Evolutionary conservation across 2,113 vertebrate genomes (phyloP).

Genomic region (Hippocampus barbouri): DNA sequence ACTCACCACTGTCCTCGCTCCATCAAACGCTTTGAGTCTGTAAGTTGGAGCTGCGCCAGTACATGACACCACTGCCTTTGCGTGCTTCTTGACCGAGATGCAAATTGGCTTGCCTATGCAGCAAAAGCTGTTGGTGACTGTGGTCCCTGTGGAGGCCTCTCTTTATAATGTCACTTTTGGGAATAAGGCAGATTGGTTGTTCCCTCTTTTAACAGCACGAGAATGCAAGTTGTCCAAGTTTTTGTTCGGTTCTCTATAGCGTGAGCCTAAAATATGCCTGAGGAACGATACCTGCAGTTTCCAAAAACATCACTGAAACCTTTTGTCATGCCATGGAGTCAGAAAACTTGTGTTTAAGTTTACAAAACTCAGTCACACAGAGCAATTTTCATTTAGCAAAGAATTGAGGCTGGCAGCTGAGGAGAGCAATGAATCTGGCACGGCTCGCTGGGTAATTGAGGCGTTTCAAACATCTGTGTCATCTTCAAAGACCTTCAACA

Average conservation of each 20-base stretch:
- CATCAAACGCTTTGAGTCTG: conserved; percentile 26
- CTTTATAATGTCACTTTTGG: not conserved
- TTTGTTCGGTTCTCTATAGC: conserved; percentile 13
- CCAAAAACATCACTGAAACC: not conserved
- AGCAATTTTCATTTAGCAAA: conserved; percentile 25
- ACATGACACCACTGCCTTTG: conserved; percentile 19
- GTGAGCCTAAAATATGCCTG: not conserved
- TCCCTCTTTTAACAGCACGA: not conserved
- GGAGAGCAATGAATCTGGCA: conserved; percentile 26
- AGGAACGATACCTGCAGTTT: conserved; percentile 1
- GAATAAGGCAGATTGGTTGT: conserved; percentile 28
- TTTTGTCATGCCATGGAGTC: conserved; percentile 11
- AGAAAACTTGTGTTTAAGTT: conserved; percentile 21
- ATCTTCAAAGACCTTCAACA: conserved; percentile 28
- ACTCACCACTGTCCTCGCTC: conserved; percentile 9
- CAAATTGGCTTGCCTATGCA: conserved; percentile 34
- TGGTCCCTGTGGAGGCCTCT: conserved; percentile 21
- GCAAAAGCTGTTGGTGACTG: conserved; percentile 14
- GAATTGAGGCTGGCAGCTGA: conserved; percentile 11
- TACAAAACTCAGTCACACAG: conserved; percentile 13
- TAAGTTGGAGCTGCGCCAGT: not conserved
- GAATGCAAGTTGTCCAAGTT: conserved; percentile 14
- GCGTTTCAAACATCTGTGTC: conserved; percentile 25
- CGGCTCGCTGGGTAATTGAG: conserved; percentile 31
- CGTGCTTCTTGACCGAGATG: conserved; percentile 26